phyloP scores from a whole-genome alignment of 35 echinoderm and acorn worm species.

The Strongylocentrotus purpuratus region DNA sequence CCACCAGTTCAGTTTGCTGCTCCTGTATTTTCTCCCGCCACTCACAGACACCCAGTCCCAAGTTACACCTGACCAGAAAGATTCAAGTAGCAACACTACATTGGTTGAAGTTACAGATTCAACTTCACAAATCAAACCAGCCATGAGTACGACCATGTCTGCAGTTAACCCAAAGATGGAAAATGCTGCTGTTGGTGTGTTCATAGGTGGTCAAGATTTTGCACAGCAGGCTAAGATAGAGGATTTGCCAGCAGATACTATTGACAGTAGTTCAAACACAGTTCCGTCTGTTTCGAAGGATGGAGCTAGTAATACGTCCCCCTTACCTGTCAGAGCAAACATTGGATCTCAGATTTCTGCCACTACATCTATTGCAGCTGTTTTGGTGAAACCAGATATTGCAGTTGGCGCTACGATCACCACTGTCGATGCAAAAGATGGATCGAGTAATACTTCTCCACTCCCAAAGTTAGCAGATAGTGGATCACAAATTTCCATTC shows the following conservation, averaged over 20 bases:
- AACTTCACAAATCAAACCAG: neutral
- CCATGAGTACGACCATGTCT: neutral
- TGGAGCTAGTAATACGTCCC: neutral
- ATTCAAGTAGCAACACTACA: neutral
- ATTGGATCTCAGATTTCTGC: neutral
- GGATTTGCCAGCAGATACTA: neutral
- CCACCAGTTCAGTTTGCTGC: neutral
- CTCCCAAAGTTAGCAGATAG: constrained; percentile 17
- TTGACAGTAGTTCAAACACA: neutral
- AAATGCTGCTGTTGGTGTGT: neutral
- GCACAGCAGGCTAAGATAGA: constrained; percentile 1
- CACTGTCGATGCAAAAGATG: neutral
- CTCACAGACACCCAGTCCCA: neutral
- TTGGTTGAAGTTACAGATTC: neutral
- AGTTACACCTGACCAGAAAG: neutral
- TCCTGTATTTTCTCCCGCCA: constrained; percentile 26
- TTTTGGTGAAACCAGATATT: neutral
- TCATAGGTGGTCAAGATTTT: constrained; percentile 6
- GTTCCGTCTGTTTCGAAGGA: neutral
- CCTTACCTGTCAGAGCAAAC: neutral
- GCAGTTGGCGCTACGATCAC: neutral
- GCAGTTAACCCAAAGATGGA: neutral
- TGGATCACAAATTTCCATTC: constrained; percentile 13
- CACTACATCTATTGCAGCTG: neutral
- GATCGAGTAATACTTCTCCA: neutral